Percentiles rank a stretch among this genome's conserved stretches.
phyloP scores from a whole-genome alignment of 2,797 vertebrate species.

The Melanotaenia trifasciata region DNA sequence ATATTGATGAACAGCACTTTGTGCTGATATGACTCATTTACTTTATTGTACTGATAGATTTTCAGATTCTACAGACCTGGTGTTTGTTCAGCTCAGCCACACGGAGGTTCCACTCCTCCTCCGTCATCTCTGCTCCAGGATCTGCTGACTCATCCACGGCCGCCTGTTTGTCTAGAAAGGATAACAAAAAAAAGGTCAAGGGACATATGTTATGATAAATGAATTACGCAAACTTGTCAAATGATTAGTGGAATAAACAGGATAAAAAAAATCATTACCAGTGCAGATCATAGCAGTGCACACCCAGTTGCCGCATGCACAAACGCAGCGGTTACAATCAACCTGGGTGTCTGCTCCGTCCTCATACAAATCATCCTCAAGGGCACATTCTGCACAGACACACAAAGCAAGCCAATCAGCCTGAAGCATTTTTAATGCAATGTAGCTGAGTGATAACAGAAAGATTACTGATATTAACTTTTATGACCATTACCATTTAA shows the following conservation, averaged over 20 bases:
- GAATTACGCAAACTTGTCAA: background rate
- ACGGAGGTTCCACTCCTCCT: slow-evolving; percentile 92
- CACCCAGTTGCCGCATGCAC: slow-evolving; percentile 98
- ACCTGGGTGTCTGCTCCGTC: slow-evolving; percentile 97
- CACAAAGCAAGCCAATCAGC: slow-evolving; percentile 13
- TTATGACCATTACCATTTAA: slow-evolving; percentile 32
- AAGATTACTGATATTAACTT: slow-evolving; percentile 6
- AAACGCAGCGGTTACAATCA: slow-evolving; percentile 97
- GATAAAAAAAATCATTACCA: slow-evolving; percentile 73
- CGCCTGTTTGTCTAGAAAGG: slow-evolving; percentile 84
- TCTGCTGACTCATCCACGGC: slow-evolving; percentile 75
- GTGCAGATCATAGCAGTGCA: slow-evolving; percentile 98
- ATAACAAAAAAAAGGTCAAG: slow-evolving; percentile 18
- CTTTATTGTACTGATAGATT: background rate
- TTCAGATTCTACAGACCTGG: slow-evolving; percentile 85
- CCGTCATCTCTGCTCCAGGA: slow-evolving; percentile 86
- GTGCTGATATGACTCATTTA: background rate
- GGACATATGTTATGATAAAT: background rate
- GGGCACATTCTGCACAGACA: slow-evolving; percentile 88
- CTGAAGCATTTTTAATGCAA: slow-evolving; percentile 17
- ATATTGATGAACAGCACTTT: background rate
- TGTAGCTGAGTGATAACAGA: slow-evolving; percentile 14
- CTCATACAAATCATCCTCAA: slow-evolving; percentile 95
- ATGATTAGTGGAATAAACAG: background rate
- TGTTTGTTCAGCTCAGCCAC: slow-evolving; percentile 96